phyloP scores from a whole-genome alignment of 2,888 invertebrate species.

The Cenopis cana region DNA sequence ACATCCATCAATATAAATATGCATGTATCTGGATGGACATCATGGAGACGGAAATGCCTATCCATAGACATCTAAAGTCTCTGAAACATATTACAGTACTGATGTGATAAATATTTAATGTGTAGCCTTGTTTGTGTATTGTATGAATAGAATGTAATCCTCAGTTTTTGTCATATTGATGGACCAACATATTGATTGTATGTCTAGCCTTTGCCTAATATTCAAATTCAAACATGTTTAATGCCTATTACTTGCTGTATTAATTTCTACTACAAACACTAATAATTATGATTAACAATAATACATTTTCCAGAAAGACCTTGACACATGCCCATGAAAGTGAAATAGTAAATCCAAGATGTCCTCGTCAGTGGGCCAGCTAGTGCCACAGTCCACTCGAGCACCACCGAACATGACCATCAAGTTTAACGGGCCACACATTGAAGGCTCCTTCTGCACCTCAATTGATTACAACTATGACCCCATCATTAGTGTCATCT shows the following conservation, averaged over 20 bases:
- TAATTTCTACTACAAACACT: background rate
- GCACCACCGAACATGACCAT: slow-evolving; percentile 75
- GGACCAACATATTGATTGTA: too few relatives aligned
- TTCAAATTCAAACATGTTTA: too few relatives aligned
- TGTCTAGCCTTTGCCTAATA: too few relatives aligned
- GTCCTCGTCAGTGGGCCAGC: slow-evolving; percentile 82
- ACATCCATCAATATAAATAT: too few relatives aligned
- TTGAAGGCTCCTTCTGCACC: slow-evolving; percentile 81
- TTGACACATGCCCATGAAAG: background rate
- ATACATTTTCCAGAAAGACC: slow-evolving; percentile 1
- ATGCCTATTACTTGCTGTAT: background rate
- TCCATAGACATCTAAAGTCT: too few relatives aligned
- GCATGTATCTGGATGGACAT: too few relatives aligned
- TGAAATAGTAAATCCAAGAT: slow-evolving; percentile 52
- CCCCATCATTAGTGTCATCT: slow-evolving; percentile 87
- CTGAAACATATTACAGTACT: too few relatives aligned
- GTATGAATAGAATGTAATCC: too few relatives aligned
- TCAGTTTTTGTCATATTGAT: too few relatives aligned
- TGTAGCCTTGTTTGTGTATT: too few relatives aligned
- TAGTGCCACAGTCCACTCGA: slow-evolving; percentile 83
- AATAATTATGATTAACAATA: background rate
- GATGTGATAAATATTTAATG: too few relatives aligned
- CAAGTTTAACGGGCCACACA: slow-evolving; percentile 70
- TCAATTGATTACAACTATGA: slow-evolving; percentile 87
- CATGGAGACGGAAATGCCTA: too few relatives aligned